Base-by-base conservation (phyloP, 2,888 invertebrate genomes). In the Matsumyia berberina region DNA sequence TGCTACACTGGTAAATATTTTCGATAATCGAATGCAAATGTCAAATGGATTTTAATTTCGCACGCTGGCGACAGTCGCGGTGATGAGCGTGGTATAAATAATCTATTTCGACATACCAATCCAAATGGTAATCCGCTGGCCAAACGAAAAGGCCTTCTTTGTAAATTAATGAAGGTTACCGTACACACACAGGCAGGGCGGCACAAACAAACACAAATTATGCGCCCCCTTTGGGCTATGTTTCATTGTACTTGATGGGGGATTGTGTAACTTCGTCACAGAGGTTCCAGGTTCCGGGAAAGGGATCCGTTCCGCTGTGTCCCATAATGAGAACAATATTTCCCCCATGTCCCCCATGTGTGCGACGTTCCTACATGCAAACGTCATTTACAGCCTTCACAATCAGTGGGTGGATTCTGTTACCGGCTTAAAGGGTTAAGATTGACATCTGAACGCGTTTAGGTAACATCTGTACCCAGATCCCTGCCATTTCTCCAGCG, bases 11-110 rank as follows among this genome's bases (percentile, higher is more conserved):
- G 42, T 42, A 44, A 73, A 57, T 49, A 37, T 81, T 70, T 74
- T 82, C 58, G 69, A 70, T 77, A 78, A 82, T 77, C 78, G 60
- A 69, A 67, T 83, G 82, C 72, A 83, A 78, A 67, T 83, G 69
- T 29, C 62, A 62, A 57, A 51, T 55, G 67, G 35, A 83, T 73
- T 72, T 82, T 77, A 37, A 72, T 77, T 67, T 82, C 46, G 77
- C 66, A 37, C 51, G 17, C 17, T 24, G 39, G 33, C 37, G 66
- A 66, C 78, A 72, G 33, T 29, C 35, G 57, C 19, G 58, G 49
- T 62, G 60, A 58, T 51, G 72, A 17, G 17, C 42, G 53, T 35
- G 62, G 62, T 62, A 62, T 73, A 73, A 73, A 53, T 42, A 53
- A 53, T 62, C 51, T 62, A 44, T 73, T 73, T 73, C 72, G 72